A percentile compares a stretch with the other conserved stretches of the same genome.
Conservation (phyloP, 2,888 invertebrate species). For the Petrophora chlorosata region DNA sequence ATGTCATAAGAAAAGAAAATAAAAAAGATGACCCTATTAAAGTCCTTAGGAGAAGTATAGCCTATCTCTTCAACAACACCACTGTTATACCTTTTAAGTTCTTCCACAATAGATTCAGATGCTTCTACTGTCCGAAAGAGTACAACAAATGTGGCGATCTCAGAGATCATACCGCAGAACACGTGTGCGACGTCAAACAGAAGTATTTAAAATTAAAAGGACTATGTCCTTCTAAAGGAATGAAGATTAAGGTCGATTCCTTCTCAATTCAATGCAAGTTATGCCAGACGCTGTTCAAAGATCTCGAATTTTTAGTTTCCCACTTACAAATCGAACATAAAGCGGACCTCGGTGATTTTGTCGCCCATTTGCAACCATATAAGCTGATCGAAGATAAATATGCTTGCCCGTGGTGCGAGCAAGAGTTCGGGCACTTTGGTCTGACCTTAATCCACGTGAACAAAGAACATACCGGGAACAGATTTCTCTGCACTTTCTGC, state of each 20-base stretch:
- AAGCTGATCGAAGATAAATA: conserved; percentile 28
- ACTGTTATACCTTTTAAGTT: conserved; percentile 70
- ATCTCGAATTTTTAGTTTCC: conserved; percentile 19
- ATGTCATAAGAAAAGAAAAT: conserved; percentile 33
- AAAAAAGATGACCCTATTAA: conserved; percentile 48
- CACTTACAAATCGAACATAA: conserved; percentile 34
- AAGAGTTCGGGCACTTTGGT: conserved; percentile 24
- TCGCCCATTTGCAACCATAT: conserved; percentile 18
- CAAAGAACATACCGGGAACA: conserved; percentile 13
- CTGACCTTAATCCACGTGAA: conserved; percentile 21
- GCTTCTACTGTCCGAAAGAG: conserved; percentile 71
- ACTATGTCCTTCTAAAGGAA: conserved; percentile 51
- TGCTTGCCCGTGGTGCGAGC: conserved; percentile 18
- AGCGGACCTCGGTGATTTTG: conserved; percentile 18
- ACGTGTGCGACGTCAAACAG: conserved; percentile 60
- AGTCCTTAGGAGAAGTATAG: conserved; percentile 57
- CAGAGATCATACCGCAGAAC: conserved; percentile 61
- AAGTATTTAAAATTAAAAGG: conserved; percentile 62
- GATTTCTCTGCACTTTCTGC: conserved; percentile 24
- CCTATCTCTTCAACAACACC: conserved; percentile 65
- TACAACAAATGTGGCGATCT: conserved; percentile 61
- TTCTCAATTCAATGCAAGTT: conserved; percentile 29
- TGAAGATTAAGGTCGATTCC: conserved; percentile 63
- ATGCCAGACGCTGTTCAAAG: conserved; percentile 20
- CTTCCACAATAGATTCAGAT: conserved; percentile 64